phyloP scores from a whole-genome alignment of 2,888 invertebrate genomes.

The Patella pellucida region DNA sequence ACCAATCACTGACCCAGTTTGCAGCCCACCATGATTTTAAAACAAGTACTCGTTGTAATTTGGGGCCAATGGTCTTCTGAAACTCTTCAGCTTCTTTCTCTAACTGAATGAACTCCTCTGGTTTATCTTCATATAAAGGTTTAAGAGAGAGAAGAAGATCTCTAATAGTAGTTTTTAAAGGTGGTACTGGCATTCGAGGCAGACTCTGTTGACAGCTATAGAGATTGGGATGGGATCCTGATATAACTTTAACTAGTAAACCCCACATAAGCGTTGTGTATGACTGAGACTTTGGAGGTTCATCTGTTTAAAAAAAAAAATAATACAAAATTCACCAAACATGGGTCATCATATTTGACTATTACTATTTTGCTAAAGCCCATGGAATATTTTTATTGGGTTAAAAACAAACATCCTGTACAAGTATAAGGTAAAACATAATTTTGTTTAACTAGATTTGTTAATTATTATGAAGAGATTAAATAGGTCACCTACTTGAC shows the following conservation, averaged over 20 bases:
- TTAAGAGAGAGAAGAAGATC: constrained; percentile 70
- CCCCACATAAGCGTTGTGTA: constrained; percentile 70
- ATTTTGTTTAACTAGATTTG: too few relatives aligned
- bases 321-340: constrained; percentile 2
- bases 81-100: constrained; percentile 69
- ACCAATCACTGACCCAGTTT: constrained; percentile 74
- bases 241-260: constrained; percentile 51
- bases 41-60: constrained; percentile 71
- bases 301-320: constrained; percentile 63
- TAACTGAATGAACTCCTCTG: constrained; percentile 66
- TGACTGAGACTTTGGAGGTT: constrained; percentile 69
- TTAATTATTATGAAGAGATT: too few relatives aligned
- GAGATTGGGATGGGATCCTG: constrained; percentile 59
- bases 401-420: too few relatives aligned
- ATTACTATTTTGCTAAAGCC: too few relatives aligned
- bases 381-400: too few relatives aligned
- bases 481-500: too few relatives aligned
- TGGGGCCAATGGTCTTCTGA: constrained; percentile 69
- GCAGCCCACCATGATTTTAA: constrained; percentile 73
- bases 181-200: constrained; percentile 63
- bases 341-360: too few relatives aligned
- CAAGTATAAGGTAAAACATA: too few relatives aligned
- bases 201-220: constrained; percentile 66
- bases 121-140: constrained; percentile 68
- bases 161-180: constrained; percentile 58